Evolutionary conservation across 1,140 invertebrate genomes (phyloP), one percentile per base, ranked within the genome.

Genomic region (Theocolax elegans): DNA sequence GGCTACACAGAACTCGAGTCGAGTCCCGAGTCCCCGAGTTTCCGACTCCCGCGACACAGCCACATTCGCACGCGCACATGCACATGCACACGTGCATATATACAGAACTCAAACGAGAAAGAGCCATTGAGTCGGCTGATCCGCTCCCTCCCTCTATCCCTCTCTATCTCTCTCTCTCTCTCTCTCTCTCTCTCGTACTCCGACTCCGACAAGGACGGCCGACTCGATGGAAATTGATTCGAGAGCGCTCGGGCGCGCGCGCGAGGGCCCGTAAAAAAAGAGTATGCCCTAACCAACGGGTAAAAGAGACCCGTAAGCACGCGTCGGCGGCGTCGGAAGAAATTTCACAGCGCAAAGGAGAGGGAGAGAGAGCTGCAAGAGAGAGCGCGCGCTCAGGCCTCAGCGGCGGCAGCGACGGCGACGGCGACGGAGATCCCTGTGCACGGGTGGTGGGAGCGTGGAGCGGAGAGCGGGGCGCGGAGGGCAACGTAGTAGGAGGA

Each of bases 401-500:
- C 21, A 48, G n/a, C 51, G 71, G 64, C 67, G 21, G 60, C 51
- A 58, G n/a, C 59, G 27, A 15, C n/a, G 27, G 42, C 25, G 42
- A 8, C n/a, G 42, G 59, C 8, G 23, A 38, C 19, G 17, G 54
- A 17, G 40, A 13, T 19, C n/a, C n/a, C n/a, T n/a, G n/a, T n/a
- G 35, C 31, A 15, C 19, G 13, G 4, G 7, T 35, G 17, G 25
- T 29, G 51, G 35, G n/a, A 44, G 42, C 17, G 8, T 2, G 17
- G 2, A 10, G 12, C 3, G 35, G 54, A 1, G 31, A 15, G n/a
- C 38, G 40, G 9, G 19, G 35, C n/a, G 17, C 10, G 19, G 53
- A 21, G 53, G 35, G 21, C 62, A 54, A 67, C 59, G 64, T 58
- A 53, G 53, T 54, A 23, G 54, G 23, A 25, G 51, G 38, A 29